These are phyloP conservation scores for Cybosia mesomella DNA, from an alignment of 2,888 invertebrate genomes.

Conservation along the genomic window DNA sequence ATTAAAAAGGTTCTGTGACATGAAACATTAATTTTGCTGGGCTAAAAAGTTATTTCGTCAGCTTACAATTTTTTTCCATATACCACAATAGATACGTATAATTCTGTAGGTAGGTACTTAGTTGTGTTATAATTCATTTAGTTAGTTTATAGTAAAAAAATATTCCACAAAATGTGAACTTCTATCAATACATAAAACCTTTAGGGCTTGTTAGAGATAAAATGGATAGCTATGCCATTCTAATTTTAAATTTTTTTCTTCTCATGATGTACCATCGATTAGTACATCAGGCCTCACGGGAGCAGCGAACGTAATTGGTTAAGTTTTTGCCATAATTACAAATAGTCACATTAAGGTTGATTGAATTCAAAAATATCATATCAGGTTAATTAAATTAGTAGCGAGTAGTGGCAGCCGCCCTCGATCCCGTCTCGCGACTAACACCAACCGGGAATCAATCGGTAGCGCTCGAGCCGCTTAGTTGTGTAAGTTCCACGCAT, in stretches of 20 bases:
- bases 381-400: conserved; percentile 51
- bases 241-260: neutral
- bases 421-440: conserved; percentile 43
- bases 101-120: too few relatives aligned
- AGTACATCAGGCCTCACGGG: conserved; percentile 3
- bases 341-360: conserved; percentile 29
- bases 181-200: neutral
- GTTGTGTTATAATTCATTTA: neutral
- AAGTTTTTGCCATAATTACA: conserved; percentile 27
- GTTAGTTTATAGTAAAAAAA: neutral
- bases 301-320: conserved; percentile 26
- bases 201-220: neutral
- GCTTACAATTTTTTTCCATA: neutral
- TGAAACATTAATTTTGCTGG: neutral
- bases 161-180: neutral
- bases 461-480: conserved; percentile 72
- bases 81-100: neutral
- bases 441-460: conserved; percentile 60
- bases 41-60: neutral
- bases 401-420: conserved; percentile 40
- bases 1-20: neutral
- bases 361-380: conserved; percentile 44
- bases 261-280: conserved; percentile 6
- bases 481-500: conserved; percentile 57
- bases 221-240: conserved; percentile 1